Conservation (phyloP, 2,797 vertebrate genomes). For the Microtus agrestis region DNA sequence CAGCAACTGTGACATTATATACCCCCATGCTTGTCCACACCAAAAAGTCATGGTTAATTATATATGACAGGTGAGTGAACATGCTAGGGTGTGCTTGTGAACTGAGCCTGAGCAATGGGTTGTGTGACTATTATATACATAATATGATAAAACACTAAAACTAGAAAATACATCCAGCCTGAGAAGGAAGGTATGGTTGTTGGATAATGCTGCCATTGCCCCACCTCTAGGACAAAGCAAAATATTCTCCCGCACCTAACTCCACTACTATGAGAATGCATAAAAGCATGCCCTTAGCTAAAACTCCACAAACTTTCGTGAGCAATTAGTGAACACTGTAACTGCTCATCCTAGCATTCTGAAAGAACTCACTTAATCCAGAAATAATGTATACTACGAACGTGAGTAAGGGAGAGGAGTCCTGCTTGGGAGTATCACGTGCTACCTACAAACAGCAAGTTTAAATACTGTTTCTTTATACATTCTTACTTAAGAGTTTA, state of each 20-base stretch:
- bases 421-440: not conserved
- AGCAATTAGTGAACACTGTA: not conserved
- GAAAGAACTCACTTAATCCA: not conserved
- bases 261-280: not conserved
- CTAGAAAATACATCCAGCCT: not conserved
- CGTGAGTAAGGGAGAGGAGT: not conserved
- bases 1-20: not conserved
- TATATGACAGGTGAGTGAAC: not conserved
- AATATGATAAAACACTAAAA: not conserved
- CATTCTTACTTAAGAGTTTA: not conserved
- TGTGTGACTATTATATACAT: not conserved
- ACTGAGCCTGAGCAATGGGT: not conserved
- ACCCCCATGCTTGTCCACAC: not conserved
- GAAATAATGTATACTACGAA: not conserved
- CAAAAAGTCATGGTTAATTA: not conserved
- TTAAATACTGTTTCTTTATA: not conserved
- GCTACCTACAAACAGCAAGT: not conserved
- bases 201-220: rapidly evolving
- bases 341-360: not conserved
- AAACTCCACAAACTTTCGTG: not conserved
- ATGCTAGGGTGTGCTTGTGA: no score
- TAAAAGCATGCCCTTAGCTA: not conserved
- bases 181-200: not conserved
- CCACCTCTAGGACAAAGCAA: not conserved
- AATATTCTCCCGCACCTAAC: not conserved